phyloP scores from a whole-genome alignment of 2,113 vertebrate genomes.

The Serilophus lunatus region DNA sequence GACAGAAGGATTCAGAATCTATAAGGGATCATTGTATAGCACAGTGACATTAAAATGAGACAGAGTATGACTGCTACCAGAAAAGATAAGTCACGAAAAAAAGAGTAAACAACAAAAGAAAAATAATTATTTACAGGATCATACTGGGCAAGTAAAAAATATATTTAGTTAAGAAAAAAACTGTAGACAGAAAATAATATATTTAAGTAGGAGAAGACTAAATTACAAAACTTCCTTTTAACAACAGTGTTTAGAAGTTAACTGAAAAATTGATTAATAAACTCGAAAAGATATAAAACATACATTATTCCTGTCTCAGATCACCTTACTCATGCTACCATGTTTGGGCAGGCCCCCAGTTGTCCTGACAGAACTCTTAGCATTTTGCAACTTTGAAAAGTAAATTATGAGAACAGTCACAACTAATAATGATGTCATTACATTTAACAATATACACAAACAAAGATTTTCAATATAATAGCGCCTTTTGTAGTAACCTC shows the following conservation, averaged over 20 bases:
- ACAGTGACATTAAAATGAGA: too few species aligned
- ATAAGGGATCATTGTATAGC: too few species aligned
- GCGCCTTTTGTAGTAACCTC: not conserved
- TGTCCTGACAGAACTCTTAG: not conserved
- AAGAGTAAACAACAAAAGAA: not conserved
- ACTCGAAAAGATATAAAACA: not conserved
- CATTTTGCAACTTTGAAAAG: not conserved
- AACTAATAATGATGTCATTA: too few species aligned
- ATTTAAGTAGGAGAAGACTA: not conserved
- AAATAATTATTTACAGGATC: not conserved
- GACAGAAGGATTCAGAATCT: not conserved
- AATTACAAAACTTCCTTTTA: not conserved
- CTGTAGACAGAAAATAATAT: not conserved
- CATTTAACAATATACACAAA: not conserved
- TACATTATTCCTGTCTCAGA: not conserved
- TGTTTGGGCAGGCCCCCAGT: fast-evolving
- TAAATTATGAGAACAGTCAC: not conserved
- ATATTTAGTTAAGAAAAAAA: not conserved
- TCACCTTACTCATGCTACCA: not conserved
- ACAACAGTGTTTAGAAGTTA: not conserved
- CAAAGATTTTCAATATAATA: not conserved
- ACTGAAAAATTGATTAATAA: not conserved
- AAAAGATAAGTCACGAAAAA: not conserved
- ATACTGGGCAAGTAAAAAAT: not conserved
- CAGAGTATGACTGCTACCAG: not conserved